Evolutionary conservation across 2,113 vertebrate genomes (phyloP).

Genomic region (Austrofundulus limnaeus): DNA sequence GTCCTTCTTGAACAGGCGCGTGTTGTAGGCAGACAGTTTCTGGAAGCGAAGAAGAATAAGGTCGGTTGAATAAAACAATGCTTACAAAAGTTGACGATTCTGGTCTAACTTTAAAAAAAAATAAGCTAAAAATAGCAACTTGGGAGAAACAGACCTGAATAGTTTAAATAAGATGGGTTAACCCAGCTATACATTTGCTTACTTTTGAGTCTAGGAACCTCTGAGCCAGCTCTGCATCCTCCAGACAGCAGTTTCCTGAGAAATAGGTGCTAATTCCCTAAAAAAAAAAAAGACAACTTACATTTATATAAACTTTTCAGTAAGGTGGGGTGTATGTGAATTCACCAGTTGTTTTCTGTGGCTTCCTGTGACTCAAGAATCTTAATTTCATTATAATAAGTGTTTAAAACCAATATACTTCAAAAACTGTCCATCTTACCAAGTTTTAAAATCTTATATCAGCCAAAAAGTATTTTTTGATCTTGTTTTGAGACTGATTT

Average conservation of each 20-base stretch:
- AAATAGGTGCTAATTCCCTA: conserved; percentile 91
- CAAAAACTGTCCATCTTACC: too few relatives aligned
- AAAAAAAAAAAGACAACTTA: conserved; percentile 6
- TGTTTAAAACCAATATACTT: too few relatives aligned
- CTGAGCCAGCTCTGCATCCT: conserved; percentile 89
- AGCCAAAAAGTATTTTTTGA: too few relatives aligned
- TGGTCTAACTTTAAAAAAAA: neutral
- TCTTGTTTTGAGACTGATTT: too few relatives aligned
- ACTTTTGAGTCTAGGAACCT: conserved; percentile 90
- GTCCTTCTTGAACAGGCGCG: conserved; percentile 86
- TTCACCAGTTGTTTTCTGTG: neutral
- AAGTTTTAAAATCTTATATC: too few relatives aligned
- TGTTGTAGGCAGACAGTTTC: conserved; percentile 93
- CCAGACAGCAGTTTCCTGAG: conserved; percentile 86
- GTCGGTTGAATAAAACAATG: neutral
- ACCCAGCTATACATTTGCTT: neutral
- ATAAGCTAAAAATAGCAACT: neutral
- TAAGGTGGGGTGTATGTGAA: neutral
- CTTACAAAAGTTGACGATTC: neutral
- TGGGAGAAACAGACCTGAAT: neutral
- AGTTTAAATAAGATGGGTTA: neutral
- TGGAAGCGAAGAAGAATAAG: conserved; percentile 51
- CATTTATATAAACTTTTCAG: neutral
- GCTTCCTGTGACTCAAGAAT: neutral
- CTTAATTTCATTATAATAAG: too few relatives aligned